Base-by-base conservation (phyloP, 1,140 invertebrate species). In the Caenorhabditis briggsae region DNA sequence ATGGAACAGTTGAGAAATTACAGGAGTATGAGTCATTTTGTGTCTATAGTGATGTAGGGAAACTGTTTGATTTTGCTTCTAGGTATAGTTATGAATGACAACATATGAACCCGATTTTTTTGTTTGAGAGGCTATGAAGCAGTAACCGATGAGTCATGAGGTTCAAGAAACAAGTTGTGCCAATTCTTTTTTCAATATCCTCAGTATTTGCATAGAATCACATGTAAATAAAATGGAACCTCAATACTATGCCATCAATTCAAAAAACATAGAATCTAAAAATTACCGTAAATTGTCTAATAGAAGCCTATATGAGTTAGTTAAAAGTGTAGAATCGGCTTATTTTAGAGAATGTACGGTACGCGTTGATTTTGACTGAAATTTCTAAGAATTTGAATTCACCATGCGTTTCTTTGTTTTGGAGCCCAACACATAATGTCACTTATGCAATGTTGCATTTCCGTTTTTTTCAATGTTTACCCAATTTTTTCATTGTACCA, bases 11-110 rank as follows among this genome's bases (percentile, higher is more conserved):
- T 50, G 70, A 20, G 5, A 50, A 78, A 12, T 78, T 78, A 78
- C 70, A 78, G 70, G 46, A 78, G 46, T 78, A 50, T 78, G 70
- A 78, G 70, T 78, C 70, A 78, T 78, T 12, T 50, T 53, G 46
- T 25, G 50, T 78, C 46, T 14, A 41, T 20, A 33, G 33, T 33
- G 33, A 33, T 33, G 33, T 1, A 33, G 3, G 33, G 33, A 78
- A 78, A 50, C 70, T 46, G 43, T 48, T 78, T 53, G 9, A 16
- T 25, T 61, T 33, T 50, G 7, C 53, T 12, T 78, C 53, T 33
- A 33, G 14, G 20, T 78, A 50, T 46, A 78, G 23, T 78, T 78
- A 78, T 50, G 70, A 78, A n/a, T 78, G 46, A 78, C 70, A 46
- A 11, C 46, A 78, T 33, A 33, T 50, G 43, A 78, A 78, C 70